Base-by-base conservation (phyloP, 1,140 invertebrate genomes). In the Plodia interpunctella region DNA sequence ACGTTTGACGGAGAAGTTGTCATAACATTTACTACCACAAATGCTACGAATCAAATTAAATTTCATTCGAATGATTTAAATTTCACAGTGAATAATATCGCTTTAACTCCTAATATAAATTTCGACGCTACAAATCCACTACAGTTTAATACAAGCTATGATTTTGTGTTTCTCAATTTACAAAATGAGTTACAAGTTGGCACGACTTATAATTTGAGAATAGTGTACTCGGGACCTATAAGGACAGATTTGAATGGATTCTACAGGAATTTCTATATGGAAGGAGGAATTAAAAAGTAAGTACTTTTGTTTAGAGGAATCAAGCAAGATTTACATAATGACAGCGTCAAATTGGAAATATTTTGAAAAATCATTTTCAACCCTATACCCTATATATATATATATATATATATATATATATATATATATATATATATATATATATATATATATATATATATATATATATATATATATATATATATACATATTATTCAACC, bases 261-360 rank as follows among this genome's bases (percentile, higher is more conserved):
- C 80, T 97, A 97, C 74, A 92, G 92, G 55, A 96, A 94, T 76
- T 93, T 89, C 30, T 98, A 97, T 68, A 81, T 85, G 8, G 83
- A 92, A 44, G 76, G 78, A 38, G 84, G 83, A 10, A 75, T 82
- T 15, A 87, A 79, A 58, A 90, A 90, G 87, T 87, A 76, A 87
- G 81, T 86, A 66, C 38, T 21, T 13, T 52, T 32, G 55, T 15
- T 30, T n/a, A n/a, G n/a, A n/a, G n/a, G n/a, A n/a, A n/a, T n/a
- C n/a, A n/a, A n/a, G n/a, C n/a, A n/a, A n/a, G n/a, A n/a, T n/a
- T n/a, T n/a, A n/a, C n/a, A n/a, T n/a, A n/a, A n/a, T n/a, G n/a
- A n/a, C n/a, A n/a, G n/a, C n/a, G n/a, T n/a, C n/a, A n/a, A n/a
- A n/a, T n/a, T n/a, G n/a, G n/a, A n/a, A n/a, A n/a, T n/a, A n/a